These are phyloP conservation scores for Saiga tatarica DNA, from an alignment of 2,113 vertebrate genomes.

Conservation along the genomic window DNA sequence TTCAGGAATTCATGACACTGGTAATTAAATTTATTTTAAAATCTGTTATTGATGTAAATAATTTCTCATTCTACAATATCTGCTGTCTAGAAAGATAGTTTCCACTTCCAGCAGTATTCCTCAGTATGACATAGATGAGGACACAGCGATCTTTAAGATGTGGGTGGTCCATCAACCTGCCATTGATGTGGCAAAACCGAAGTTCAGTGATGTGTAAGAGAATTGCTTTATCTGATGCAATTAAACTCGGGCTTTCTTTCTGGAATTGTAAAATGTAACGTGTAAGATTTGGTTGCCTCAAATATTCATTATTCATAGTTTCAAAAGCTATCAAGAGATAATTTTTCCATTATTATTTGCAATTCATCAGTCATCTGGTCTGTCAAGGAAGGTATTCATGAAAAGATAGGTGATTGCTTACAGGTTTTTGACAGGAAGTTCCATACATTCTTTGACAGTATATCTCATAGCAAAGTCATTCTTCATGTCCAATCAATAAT, in stretches of 20 bases:
- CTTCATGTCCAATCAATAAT: background rate
- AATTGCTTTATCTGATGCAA: background rate
- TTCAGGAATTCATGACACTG: background rate
- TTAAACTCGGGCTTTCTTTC: background rate
- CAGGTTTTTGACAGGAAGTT: background rate
- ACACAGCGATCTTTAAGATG: background rate
- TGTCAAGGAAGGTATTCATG: no score
- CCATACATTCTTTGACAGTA: background rate
- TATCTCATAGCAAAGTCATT: background rate
- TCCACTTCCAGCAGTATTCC: accelerated
- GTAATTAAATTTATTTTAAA: background rate
- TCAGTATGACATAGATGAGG: background rate
- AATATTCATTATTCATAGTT: background rate
- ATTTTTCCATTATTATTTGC: background rate
- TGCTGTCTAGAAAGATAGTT: background rate
- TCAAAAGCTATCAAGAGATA: background rate
- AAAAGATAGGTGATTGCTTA: background rate
- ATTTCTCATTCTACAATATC: background rate
- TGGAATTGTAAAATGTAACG: background rate
- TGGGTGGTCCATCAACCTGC: background rate
- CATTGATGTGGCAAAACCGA: background rate
- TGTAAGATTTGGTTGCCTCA: background rate
- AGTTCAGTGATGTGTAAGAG: background rate
- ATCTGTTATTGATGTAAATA: background rate
- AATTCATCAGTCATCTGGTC: background rate